A percentile compares a stretch with the other conserved stretches of the same genome.
These are phyloP conservation scores for Eulithis prunata DNA, from an alignment of 2,888 invertebrate genomes.

Conservation along the genomic window DNA sequence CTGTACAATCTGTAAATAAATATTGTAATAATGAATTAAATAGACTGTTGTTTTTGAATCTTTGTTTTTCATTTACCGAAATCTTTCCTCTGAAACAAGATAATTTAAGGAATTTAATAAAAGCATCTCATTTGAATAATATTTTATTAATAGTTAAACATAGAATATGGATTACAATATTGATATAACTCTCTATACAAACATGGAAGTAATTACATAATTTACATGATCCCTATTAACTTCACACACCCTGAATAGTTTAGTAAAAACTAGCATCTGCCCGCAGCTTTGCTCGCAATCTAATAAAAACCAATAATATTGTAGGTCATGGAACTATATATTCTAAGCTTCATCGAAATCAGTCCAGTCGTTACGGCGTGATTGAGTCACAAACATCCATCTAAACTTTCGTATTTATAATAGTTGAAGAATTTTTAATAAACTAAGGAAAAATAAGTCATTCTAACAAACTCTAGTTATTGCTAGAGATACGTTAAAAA, in stretches of 20 bases:
- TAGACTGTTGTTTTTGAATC: constrained; percentile 70
- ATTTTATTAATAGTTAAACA: constrained; percentile 73
- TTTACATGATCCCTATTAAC: constrained; percentile 52
- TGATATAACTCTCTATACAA: constrained; percentile 80
- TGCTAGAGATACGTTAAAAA: too few species aligned
- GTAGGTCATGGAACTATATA: neutral
- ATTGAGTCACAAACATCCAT: neutral
- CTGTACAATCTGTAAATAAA: constrained; percentile 77
- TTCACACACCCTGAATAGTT: constrained; percentile 33
- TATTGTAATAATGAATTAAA: constrained; percentile 62
- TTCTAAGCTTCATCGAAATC: neutral
- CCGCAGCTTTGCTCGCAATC: neutral
- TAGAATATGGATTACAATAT: constrained; percentile 63
- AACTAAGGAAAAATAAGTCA: constrained; percentile 19
- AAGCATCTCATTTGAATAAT: constrained; percentile 52
- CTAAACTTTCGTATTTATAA: neutral
- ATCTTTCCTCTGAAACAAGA: neutral
- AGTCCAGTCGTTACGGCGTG: neutral
- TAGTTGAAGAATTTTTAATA: constrained; percentile 7
- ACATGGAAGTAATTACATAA: constrained; percentile 63
- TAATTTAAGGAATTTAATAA: neutral
- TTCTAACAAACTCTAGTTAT: constrained; percentile 4
- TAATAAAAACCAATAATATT: too few species aligned
- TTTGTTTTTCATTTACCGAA: constrained; percentile 43
- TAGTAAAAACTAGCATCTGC: neutral